Percentiles rank a stretch among this genome's conserved stretches.
Evolutionary conservation across 2,113 vertebrate species (phyloP).

Genomic region (Laticauda colubrina): DNA sequence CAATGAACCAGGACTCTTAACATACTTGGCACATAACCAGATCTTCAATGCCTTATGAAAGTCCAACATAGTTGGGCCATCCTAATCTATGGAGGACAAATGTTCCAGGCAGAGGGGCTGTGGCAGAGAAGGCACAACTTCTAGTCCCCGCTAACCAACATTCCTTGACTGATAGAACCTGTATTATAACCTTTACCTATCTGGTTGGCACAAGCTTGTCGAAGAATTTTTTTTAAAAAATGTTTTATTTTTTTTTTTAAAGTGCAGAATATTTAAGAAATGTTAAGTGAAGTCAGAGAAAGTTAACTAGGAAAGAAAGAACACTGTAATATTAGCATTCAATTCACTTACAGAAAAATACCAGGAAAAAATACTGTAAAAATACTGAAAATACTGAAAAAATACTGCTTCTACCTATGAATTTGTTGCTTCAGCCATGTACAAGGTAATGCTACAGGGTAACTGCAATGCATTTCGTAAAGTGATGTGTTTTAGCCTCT

Average conservation of each 20-base stretch:
- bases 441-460: neutral
- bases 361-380: neutral
- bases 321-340: neutral
- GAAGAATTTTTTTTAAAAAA: neutral
- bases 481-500: neutral
- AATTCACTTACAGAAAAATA: neutral
- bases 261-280: neutral
- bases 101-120: neutral
- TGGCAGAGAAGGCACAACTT: neutral
- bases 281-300: neutral
- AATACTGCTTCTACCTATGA: neutral
- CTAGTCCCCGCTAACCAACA: neutral
- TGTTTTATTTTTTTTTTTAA: neutral
- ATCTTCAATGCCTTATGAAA: neutral
- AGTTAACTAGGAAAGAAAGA: neutral
- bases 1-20: neutral
- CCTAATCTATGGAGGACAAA: neutral
- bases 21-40: neutral
- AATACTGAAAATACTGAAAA: too few relatives aligned
- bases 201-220: neutral
- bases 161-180: neutral
- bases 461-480: neutral
- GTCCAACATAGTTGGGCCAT: neutral
- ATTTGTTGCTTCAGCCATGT: neutral
- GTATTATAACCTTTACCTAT: neutral